phyloP scores from a whole-genome alignment of 1,140 invertebrate species.

The Diachasma alloeum region DNA sequence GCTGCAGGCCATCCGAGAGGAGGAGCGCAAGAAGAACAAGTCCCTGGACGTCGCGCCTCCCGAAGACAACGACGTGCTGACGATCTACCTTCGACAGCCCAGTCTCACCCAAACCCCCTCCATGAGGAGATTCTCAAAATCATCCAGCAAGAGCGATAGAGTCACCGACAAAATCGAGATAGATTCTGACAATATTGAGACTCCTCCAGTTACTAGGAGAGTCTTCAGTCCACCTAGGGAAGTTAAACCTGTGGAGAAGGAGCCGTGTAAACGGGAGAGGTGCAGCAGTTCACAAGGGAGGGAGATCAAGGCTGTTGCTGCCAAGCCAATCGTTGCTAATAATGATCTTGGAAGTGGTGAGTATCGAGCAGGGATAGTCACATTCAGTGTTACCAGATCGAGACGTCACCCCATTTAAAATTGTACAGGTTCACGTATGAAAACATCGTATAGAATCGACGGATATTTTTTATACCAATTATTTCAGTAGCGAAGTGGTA shows the following conservation, averaged over 20 bases:
- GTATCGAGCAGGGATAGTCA: too few species aligned
- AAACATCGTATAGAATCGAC: too few species aligned
- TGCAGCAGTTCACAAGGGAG: constrained; percentile 53
- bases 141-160: constrained; percentile 54
- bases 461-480: too few species aligned
- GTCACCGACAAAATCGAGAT: constrained; percentile 81
- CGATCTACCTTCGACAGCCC: constrained; percentile 72
- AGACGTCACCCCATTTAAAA: too few species aligned
- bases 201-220: constrained; percentile 80
- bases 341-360: constrained; percentile 65
- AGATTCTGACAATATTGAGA: constrained; percentile 91
- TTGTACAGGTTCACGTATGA: too few species aligned
- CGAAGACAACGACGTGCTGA: constrained; percentile 66
- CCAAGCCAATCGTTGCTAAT: constrained; percentile 36
- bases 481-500: too few species aligned
- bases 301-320: constrained; percentile 37
- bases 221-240: constrained; percentile 73
- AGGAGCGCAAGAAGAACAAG: constrained; percentile 64
- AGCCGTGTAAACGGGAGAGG: constrained; percentile 61
- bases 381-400: too few species aligned
- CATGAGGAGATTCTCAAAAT: constrained; percentile 46
- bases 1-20: constrained; percentile 68
- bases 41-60: constrained; percentile 32
- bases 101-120: constrained; percentile 37
- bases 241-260: constrained; percentile 65